Conservation (phyloP, 2,113 vertebrate species). For the Trogon surrucura region DNA sequence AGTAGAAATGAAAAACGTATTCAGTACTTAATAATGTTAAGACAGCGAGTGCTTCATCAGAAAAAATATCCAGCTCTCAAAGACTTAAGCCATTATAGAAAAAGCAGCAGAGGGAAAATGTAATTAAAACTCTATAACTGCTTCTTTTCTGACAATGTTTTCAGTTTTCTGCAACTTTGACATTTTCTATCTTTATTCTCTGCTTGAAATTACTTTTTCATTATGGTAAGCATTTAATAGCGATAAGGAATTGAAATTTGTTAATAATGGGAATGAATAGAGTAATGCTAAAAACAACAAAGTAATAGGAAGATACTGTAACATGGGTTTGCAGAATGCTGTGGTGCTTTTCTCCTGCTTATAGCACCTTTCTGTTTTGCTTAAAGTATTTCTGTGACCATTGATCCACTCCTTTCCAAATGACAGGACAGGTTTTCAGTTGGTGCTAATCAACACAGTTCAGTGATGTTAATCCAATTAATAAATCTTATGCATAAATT, state of each 20-base stretch:
- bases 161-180: background rate
- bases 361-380: background rate
- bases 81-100: background rate
- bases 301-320: background rate
- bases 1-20: conserved; percentile 7
- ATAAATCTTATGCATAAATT: background rate
- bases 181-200: background rate
- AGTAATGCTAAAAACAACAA: background rate
- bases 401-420: background rate
- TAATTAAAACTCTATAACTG: conserved; percentile 14
- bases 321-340: background rate
- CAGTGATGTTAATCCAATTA: background rate
- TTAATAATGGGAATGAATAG: background rate
- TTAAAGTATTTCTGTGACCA: background rate
- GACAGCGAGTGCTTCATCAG: conserved; percentile 5
- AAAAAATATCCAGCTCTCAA: conserved; percentile 10
- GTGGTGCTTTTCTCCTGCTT: background rate
- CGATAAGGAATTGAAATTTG: conserved; percentile 25
- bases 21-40: conserved; percentile 19
- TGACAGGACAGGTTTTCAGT: background rate
- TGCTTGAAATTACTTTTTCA: background rate
- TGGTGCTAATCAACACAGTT: background rate
- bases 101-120: background rate
- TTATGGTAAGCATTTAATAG: conserved; percentile 24
- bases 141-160: background rate